Evolutionary conservation across 1,140 invertebrate genomes (phyloP), one percentile per base, ranked within the genome.

Genomic region (Magallana gigas): DNA sequence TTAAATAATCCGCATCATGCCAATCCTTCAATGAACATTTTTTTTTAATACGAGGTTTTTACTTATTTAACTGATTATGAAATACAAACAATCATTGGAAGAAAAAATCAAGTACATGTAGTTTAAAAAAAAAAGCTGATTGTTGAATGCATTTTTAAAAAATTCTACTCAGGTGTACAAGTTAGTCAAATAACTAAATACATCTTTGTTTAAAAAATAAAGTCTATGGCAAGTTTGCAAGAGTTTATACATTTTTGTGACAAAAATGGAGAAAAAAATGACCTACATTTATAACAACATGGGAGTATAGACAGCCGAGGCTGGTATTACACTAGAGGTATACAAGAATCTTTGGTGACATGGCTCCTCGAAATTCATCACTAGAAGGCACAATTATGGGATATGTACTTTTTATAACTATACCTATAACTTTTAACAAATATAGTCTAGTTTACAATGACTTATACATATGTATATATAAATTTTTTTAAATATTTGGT

Each of bases 221-320:
- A 9, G 68, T 76, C 9, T 76, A 76, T 76, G 68, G 68, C 68
- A 76, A 76, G 68, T 76, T 76, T 76, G 68, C 68, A 76, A 76
- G 68, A 76, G 68, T 76, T 76, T 29, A 12, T 48, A 36, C 29
- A 76, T 29, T 76, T 76, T 76, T 76, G 23, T 76, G 68, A 36
- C 23, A 76, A 36, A 62, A 76, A 76, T 76, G 68, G 68, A 76
- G 36, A 76, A 76, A 76, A 76, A 76, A 11, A 36, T 29, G 0
- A 76, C n/a, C 68, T 29, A 36, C 8, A 29, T 8, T 76, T 16
- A 64, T 64, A 76, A 76, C 68, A 76, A 16, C 18, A 76, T 76
- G 2, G 23, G 36, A 76, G 23, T 29, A 64, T 64, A 76, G 68
- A 12, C 36, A 29, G 68, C 18, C 36, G 36, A 48, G 36, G 68